Evolutionary conservation across 1,140 invertebrate species (phyloP).

Genomic region (Hyposmocoma kahamanoa): DNA sequence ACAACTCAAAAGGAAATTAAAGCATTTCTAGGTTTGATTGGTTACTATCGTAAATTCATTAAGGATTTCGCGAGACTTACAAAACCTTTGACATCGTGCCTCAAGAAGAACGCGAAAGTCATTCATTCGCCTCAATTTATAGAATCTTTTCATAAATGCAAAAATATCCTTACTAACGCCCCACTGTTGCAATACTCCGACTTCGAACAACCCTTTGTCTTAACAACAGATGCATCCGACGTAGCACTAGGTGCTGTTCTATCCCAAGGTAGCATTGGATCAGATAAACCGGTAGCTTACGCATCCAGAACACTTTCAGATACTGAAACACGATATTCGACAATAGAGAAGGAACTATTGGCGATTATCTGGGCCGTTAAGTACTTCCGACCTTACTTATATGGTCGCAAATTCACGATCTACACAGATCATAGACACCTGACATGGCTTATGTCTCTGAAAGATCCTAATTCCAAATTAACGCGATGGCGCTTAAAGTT

Average conservation of each 20-base stretch:
- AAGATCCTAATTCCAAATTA: conserved; percentile 18
- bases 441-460: conserved; percentile 49
- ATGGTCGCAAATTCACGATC: neutral
- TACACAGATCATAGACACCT: neutral
- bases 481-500: neutral
- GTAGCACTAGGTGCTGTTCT: conserved; percentile 8
- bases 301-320: neutral
- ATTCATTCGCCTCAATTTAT: neutral
- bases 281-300: conserved; percentile 7
- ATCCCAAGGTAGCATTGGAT: neutral
- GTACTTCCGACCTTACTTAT: conserved; percentile 8
- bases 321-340: neutral
- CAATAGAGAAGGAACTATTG: conserved; percentile 9
- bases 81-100: neutral
- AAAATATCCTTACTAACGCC: neutral
- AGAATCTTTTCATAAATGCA: conserved; percentile 4
- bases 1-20: conserved; percentile 22
- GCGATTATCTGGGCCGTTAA: conserved; percentile 5
- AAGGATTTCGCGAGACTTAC: neutral
- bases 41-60: neutral
- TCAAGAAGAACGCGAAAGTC: conserved; percentile 27
- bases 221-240: conserved; percentile 9
- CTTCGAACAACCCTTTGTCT: conserved; percentile 5
- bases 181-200: conserved; percentile 5
- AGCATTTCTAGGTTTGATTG: neutral